Conservation (phyloP, 2,797 vertebrate genomes). For the Basileuterus tristriatus region DNA sequence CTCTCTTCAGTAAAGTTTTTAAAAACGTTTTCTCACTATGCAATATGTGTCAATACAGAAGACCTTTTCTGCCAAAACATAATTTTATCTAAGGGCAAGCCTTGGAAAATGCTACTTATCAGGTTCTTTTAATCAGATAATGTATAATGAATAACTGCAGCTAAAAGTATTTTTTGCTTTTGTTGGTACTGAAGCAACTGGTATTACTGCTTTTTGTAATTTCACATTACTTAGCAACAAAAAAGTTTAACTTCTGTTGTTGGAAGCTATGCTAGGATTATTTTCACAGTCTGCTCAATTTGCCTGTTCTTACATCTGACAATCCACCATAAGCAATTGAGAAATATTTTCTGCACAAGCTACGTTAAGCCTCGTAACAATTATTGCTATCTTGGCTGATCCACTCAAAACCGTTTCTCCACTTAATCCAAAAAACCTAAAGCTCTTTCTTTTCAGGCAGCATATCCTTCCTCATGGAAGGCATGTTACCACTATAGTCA, state of each 20-base stretch:
- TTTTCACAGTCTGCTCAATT: slow-evolving; percentile 59
- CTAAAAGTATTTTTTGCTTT: neutral
- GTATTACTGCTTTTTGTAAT: neutral
- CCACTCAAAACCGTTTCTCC: slow-evolving; percentile 37
- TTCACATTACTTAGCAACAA: slow-evolving; percentile 54
- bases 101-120: slow-evolving; percentile 5
- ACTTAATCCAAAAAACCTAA: slow-evolving; percentile 22
- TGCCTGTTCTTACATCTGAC: slow-evolving; percentile 51
- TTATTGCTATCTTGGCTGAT: slow-evolving; percentile 46
- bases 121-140: slow-evolving; percentile 21
- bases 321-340: slow-evolving; percentile 35
- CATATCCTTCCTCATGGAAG: neutral
- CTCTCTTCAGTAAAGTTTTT: neutral
- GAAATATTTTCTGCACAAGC: slow-evolving; percentile 50
- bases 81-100: neutral
- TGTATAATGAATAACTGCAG: neutral
- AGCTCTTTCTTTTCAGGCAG: neutral
- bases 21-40: neutral
- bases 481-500: neutral
- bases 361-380: slow-evolving; percentile 41
- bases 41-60: neutral
- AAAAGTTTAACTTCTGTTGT: slow-evolving; percentile 51
- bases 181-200: slow-evolving; percentile 20
- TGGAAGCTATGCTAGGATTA: slow-evolving; percentile 51
- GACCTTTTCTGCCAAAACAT: neutral